Evolutionary conservation across 2,797 vertebrate species (phyloP), one percentile per base, ranked within the genome.

Genomic region (Steatocranus sp.): DNA sequence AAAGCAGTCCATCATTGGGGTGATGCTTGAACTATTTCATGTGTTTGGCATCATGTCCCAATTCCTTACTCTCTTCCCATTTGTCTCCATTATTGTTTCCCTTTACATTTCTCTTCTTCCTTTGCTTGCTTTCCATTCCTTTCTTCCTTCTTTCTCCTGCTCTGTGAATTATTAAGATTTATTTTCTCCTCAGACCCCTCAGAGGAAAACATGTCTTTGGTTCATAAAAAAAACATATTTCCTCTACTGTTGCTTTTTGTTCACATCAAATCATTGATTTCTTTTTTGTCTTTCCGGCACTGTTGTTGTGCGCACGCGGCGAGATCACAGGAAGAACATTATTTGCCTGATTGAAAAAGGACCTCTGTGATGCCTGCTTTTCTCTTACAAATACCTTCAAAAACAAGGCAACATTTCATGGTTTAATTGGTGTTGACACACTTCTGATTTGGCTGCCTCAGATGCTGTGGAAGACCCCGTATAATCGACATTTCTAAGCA

Each of bases 151-250:
- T 58, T 38, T 56, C 11, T 9, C 70, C 53, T 34, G 53, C 49
- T 68, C 50, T 81, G 68, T 93, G 75, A 94, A 93, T 95, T 92
- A 94, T 95, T 93, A 54, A 94, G 80, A 75, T 89, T 92, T 51
- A 85, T 89, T 92, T 91, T 83, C 79, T 86, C 78, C 74, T 87
- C 53, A 83, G 90, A 90, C 74, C 80, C 70, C 81, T 89, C 48
- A 6, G 77, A 91, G 88, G 66, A 48, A 90, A 85, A 92, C 87
- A 82, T 77, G 85, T 84, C 86, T 82, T 11, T n/a, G 58, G 81
- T 89, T 94, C 79, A 92, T 92, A 68, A 88, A 90, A 93, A 85
- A 94, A 91, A 89, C 30, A 92, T 83, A 75, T 51, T 63, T 86
- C n/a, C 78, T 54, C 76, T 76, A 30, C 48, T 23, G 15, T 51